Base-by-base conservation (phyloP, 2,888 invertebrate species). In the Tortrix viridana region DNA sequence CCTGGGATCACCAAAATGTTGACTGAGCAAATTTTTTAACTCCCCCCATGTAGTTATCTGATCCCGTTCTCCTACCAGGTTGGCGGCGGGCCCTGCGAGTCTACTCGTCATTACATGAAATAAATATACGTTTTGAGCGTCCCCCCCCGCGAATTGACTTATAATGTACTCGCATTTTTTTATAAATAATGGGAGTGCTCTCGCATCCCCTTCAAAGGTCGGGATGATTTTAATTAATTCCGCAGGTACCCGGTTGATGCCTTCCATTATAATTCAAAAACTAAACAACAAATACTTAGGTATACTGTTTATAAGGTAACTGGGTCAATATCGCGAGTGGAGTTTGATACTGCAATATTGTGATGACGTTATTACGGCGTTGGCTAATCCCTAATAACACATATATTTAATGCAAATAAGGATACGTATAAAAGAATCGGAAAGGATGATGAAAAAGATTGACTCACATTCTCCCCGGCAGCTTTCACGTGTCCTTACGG, bases 101-200 rank as follows among this genome's bases (percentile, higher is more conserved):
- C 64, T 53, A 62, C 68, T 70, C 3, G 67, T 67, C 5, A 69
- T 55, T 5, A 65, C 52, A 7, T 69, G 62, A 9, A 66, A 68
- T 14, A 69, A 16, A 43, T 68, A 69, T 53, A 60, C 32, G 6
- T 64, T 66, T 48, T 68, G 66, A 1, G n/a, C 22, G 3, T 60
- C 16, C 12, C 23, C 37, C 2, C 63, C 60, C 9, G 32, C 26
- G 19, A 55, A 65, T 5, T 26, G 44, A 14, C 43, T 32, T 1
- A 67, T 23, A 16, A 65, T 44, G 20, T 65, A 67, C 46, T 65
- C 60, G 37, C 64, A 64, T 48, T 66, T 65, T 41, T 54, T 53
- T n/a, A 60, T 58, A 59, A 65, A 67, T 14, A 64, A 16, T 2
- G 55, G 48, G 38, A 63, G 43, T 4, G 47, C 0, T 3, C 50